phyloP scores from a whole-genome alignment of 2,888 invertebrate genomes.

The Drosophila robusta region DNA sequence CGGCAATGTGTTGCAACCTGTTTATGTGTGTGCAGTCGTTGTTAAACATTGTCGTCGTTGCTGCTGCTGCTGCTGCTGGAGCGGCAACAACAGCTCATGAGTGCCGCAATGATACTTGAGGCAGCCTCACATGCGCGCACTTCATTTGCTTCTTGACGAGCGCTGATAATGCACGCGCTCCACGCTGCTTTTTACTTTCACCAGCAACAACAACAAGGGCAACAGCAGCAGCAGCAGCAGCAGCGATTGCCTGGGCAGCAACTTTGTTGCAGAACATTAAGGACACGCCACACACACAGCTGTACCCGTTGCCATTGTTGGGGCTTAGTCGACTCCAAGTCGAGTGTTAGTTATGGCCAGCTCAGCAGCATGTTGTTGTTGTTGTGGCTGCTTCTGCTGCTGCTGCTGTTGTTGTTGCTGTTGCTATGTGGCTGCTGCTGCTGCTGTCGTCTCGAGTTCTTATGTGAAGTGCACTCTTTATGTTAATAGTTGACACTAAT shows the following conservation, averaged over 20 bases:
- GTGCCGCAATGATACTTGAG: slow-evolving; percentile 65
- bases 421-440: slow-evolving; percentile 34
- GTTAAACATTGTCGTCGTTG: slow-evolving; percentile 29
- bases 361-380: slow-evolving; percentile 44
- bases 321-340: slow-evolving; percentile 67
- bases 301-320: slow-evolving; percentile 49
- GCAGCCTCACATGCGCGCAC: slow-evolving; percentile 42
- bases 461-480: slow-evolving; percentile 78
- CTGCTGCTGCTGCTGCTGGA: neutral
- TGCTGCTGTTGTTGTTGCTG: slow-evolving; percentile 30
- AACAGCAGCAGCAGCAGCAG: slow-evolving; percentile 23
- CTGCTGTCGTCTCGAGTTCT: slow-evolving; percentile 75
- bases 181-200: slow-evolving; percentile 43
- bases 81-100: slow-evolving; percentile 35
- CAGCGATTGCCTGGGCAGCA: slow-evolving; percentile 35
- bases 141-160: slow-evolving; percentile 67
- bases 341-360: slow-evolving; percentile 74
- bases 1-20: slow-evolving; percentile 35
- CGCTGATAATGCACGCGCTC: slow-evolving; percentile 66
- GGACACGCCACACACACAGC: slow-evolving; percentile 49
- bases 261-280: slow-evolving; percentile 60
- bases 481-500: slow-evolving; percentile 81
- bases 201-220: slow-evolving; percentile 9
- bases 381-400: slow-evolving; percentile 22
- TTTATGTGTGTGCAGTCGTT: slow-evolving; percentile 24